Conservation (phyloP, 37 sponge, comb jelly and placozoan species). For the Axinella damicornis region DNA sequence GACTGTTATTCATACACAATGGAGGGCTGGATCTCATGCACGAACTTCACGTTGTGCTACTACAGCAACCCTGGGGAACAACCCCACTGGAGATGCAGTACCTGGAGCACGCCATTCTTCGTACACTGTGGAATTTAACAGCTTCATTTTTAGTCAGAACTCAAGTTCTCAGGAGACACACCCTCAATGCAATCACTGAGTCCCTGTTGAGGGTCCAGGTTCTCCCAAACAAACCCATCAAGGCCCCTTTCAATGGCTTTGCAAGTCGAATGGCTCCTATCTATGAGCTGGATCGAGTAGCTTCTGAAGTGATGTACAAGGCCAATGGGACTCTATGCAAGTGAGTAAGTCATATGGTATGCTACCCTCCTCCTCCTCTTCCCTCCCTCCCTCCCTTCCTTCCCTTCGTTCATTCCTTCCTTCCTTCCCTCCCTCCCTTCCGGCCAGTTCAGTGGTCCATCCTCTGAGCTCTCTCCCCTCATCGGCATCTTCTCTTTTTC, state of each 20-base stretch:
- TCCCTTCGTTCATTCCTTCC: too few relatives aligned
- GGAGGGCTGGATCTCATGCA: conserved; percentile 12
- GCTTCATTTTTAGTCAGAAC: conserved; percentile 2
- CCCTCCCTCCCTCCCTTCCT: too few relatives aligned
- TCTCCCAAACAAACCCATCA: background rate
- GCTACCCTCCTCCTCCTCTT: too few relatives aligned
- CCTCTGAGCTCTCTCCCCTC: background rate
- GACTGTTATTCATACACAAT: conserved; percentile 30
- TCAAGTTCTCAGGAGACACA: background rate
- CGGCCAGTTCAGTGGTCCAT: background rate
- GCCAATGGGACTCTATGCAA: conserved; percentile 26
- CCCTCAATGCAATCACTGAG: background rate
- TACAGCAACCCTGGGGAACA: conserved; percentile 21
- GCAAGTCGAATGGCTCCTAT: background rate
- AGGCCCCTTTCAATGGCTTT: background rate
- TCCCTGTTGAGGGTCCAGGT: conserved; percentile 22
- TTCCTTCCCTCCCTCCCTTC: background rate
- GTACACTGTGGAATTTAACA: conserved; percentile 22
- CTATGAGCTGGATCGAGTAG: background rate
- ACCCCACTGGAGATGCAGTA: conserved; percentile 14
- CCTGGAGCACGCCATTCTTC: conserved; percentile 14
- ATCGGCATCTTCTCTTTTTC: background rate
- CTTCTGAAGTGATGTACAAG: conserved; percentile 19
- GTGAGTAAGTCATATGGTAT: conserved; percentile 13
- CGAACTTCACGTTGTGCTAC: conserved; percentile 20